Conservation (phyloP, 2,797 vertebrate species). For the Pipistrellus kuhlii region DNA sequence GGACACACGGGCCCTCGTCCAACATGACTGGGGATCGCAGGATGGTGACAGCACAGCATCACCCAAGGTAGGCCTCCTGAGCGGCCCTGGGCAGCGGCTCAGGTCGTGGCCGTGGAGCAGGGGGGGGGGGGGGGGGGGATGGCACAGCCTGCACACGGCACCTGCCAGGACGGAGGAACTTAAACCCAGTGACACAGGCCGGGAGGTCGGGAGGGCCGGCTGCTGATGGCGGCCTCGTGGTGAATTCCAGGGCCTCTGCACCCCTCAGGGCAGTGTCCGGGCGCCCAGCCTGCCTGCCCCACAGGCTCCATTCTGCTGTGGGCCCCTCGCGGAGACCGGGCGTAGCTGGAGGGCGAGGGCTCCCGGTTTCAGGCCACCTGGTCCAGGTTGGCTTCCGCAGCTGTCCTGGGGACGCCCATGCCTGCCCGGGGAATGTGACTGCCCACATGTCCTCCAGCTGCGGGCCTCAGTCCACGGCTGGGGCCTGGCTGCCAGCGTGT, state of each 20-base stretch:
- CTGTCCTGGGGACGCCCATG: background rate
- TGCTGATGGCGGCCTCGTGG: no score
- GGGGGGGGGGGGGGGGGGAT: no score
- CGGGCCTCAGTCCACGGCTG: background rate
- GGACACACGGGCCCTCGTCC: background rate
- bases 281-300: background rate
- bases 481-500: background rate
- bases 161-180: background rate
- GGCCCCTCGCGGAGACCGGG: background rate
- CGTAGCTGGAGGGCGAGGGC: accelerated
- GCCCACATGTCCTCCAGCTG: background rate
- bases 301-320: accelerated
- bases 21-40: background rate
- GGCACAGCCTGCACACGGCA: background rate
- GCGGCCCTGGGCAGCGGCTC: background rate
- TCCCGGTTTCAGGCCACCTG: no score
- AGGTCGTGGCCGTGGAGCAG: background rate
- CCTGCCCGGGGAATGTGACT: background rate
- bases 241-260: no score
- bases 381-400: background rate
- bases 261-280: background rate
- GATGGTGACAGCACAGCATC: no score
- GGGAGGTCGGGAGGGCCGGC: no score
- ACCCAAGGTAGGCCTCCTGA: background rate
- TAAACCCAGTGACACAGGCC: background rate